These are phyloP conservation scores for Dasyurus viverrinus DNA, from an alignment of 2,113 vertebrate genomes.

Conservation along the genomic window DNA sequence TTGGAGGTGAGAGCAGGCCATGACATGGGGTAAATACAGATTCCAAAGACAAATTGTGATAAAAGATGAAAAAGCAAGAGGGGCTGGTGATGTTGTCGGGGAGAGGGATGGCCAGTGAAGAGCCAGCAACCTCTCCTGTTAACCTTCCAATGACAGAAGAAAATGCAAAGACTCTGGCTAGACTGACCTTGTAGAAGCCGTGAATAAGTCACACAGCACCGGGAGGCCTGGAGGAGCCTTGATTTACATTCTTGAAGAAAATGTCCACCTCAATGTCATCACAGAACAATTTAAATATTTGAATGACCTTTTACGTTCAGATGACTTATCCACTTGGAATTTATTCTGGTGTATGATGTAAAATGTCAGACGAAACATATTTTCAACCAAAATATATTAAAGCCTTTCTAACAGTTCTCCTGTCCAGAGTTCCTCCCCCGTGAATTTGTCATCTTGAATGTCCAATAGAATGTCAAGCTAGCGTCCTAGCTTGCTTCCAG, in stretches of 20 bases:
- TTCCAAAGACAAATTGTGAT: neutral
- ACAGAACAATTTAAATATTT: neutral
- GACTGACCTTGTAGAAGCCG: neutral
- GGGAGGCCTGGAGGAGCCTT: neutral
- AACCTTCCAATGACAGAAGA: neutral
- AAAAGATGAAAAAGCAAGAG: neutral
- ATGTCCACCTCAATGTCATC: neutral
- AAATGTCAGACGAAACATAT: neutral
- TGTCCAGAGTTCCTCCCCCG: neutral
- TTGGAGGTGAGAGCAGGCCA: neutral
- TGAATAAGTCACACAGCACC: neutral
- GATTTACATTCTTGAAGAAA: neutral
- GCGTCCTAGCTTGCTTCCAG: neutral
- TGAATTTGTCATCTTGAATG: neutral
- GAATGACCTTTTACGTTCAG: neutral
- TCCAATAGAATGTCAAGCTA: neutral
- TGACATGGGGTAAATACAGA: neutral
- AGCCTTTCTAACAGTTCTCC: neutral
- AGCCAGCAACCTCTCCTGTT: neutral
- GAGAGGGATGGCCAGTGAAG: neutral
- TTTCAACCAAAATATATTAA: neutral
- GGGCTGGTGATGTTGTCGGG: neutral
- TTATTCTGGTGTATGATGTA: neutral
- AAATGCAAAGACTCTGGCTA: neutral
- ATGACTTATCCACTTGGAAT: neutral